Percentiles rank a stretch among this genome's conserved stretches.
These are phyloP conservation scores for Nasonovia ribisnigri DNA, from an alignment of 2,888 invertebrate species.

Conservation along the genomic window DNA sequence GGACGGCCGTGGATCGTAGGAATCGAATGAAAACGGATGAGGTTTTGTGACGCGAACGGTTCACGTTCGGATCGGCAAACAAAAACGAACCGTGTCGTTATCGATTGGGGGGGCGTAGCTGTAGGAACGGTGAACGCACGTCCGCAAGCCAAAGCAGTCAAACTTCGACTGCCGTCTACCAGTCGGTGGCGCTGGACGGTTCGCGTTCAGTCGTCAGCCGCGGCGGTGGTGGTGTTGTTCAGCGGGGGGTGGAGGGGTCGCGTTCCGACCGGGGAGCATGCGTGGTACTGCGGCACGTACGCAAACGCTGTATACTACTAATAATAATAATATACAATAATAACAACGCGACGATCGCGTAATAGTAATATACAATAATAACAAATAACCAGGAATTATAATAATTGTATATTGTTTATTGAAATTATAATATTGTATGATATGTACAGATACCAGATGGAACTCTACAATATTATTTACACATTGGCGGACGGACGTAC, in stretches of 20 bases:
- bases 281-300: conserved; percentile 61
- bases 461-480: background rate
- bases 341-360: conserved; percentile 1
- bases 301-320: conserved; percentile 20
- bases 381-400: background rate
- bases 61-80: background rate
- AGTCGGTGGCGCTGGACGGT: conserved; percentile 16
- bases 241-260: background rate
- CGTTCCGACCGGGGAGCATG: conserved; percentile 45
- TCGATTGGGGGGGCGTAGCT: background rate
- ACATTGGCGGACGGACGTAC: background rate
- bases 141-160: conserved; percentile 62
- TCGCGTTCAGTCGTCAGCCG: background rate
- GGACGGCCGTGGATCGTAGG: background rate
- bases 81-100: background rate
- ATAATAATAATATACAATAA: conserved; percentile 16
- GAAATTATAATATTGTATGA: background rate
- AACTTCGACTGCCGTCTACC: conserved; percentile 63
- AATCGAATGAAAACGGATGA: background rate
- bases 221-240: background rate
- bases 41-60: background rate
- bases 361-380: background rate
- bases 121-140: background rate
- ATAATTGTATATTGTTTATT: background rate
- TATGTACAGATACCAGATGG: background rate